A percentile compares a stretch with the other conserved stretches of the same genome.
phyloP scores from a whole-genome alignment of 2,888 invertebrate species.

The Phengaris arion region DNA sequence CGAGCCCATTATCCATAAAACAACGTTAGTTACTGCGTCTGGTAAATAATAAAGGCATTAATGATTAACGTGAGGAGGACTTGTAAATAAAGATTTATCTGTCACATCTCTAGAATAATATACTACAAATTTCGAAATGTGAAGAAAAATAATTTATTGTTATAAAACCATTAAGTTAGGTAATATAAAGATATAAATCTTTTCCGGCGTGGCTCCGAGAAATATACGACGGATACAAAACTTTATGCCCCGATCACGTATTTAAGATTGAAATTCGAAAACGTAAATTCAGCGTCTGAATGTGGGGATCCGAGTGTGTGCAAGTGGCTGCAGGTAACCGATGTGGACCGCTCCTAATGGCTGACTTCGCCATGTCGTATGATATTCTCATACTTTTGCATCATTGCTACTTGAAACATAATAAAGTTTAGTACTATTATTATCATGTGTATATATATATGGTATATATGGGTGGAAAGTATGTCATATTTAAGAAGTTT shows the following conservation, averaged over 20 bases:
- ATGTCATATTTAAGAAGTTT: neutral
- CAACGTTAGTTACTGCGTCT: neutral
- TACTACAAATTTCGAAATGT: slow-evolving; percentile 2
- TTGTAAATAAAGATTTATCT: slow-evolving; percentile 12
- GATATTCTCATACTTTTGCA: neutral
- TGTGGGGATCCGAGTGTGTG: slow-evolving; percentile 59
- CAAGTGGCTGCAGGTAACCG: slow-evolving; percentile 45
- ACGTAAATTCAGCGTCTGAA: slow-evolving; percentile 67
- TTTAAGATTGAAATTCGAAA: slow-evolving; percentile 64
- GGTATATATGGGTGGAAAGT: no score
- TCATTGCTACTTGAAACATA: neutral
- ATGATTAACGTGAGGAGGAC: neutral
- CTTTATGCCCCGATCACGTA: slow-evolving; percentile 62
- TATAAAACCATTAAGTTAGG: slow-evolving; percentile 25
- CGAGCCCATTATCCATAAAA: neutral
- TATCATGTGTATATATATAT: neutral
- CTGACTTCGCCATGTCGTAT: slow-evolving; percentile 30
- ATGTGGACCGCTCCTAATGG: slow-evolving; percentile 31
- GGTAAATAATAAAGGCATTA: neutral
- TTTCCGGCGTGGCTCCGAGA: slow-evolving; percentile 43
- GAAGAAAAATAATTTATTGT: slow-evolving; percentile 22
- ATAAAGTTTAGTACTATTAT: neutral
- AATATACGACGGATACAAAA: slow-evolving; percentile 49
- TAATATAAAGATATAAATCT: slow-evolving; percentile 45
- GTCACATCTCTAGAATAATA: neutral